phyloP scores from a whole-genome alignment of 2,888 invertebrate genomes.

The Nebria salina region DNA sequence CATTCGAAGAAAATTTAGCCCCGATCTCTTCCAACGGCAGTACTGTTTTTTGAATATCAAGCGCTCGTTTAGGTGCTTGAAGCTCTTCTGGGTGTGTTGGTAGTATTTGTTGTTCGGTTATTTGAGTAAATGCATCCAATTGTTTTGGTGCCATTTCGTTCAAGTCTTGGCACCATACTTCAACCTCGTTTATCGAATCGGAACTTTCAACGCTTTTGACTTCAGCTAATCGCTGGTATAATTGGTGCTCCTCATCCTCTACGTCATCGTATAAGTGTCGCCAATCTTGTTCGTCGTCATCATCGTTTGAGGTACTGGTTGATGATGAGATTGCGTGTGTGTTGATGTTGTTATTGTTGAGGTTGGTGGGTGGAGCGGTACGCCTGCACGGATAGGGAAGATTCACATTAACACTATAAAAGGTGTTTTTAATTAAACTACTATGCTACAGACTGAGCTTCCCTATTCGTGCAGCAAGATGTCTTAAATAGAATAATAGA shows the following conservation, averaged over 20 bases:
- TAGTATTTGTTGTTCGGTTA: too few species aligned
- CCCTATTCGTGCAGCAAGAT: neutral
- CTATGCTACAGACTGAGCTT: neutral
- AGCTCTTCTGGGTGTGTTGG: too few species aligned
- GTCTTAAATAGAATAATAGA: neutral
- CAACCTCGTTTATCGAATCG: neutral
- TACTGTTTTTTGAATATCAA: neutral
- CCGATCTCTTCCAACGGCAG: neutral
- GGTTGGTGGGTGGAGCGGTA: neutral
- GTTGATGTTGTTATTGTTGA: neutral
- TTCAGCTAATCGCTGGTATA: neutral
- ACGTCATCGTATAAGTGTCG: neutral
- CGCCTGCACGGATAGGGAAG: slow-evolving; percentile 17
- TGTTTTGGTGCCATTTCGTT: neutral
- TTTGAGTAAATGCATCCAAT: neutral
- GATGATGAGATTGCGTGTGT: neutral
- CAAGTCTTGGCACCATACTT: slow-evolving; percentile 9
- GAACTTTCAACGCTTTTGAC: neutral
- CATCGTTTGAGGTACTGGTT: neutral
- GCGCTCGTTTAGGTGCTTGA: neutral
- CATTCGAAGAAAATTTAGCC: neutral
- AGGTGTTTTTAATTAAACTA: neutral
- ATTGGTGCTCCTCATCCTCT: neutral
- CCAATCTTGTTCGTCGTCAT: neutral
- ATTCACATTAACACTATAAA: neutral